A percentile compares a stretch with the other conserved stretches of the same genome.
Evolutionary conservation across 2,797 vertebrate genomes (phyloP).

Genomic region (Phrynocephalus forsythii): DNA sequence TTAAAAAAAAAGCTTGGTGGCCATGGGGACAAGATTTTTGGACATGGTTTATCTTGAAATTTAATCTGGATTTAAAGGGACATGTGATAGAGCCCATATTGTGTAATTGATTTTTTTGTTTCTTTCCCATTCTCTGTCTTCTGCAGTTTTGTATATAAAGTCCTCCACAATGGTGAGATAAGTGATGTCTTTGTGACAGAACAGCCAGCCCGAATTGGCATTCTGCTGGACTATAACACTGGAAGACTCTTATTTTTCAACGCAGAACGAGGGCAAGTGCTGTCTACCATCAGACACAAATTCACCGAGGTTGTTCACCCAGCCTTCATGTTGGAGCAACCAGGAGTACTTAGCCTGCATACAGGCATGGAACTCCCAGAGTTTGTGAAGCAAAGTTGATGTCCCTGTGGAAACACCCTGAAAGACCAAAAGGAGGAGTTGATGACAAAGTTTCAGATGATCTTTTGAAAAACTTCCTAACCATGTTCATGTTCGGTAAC

Average conservation of each 20-base stretch:
- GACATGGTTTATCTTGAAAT: no score
- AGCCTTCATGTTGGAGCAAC: conserved; percentile 87
- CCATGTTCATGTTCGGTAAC: background rate
- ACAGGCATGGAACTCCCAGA: conserved; percentile 86
- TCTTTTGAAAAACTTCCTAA: conserved; percentile 27
- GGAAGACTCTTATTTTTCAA: conserved; percentile 90
- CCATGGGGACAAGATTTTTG: no score
- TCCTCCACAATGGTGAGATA: conserved; percentile 85
- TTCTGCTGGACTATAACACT: conserved; percentile 86
- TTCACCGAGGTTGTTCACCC: conserved; percentile 86
- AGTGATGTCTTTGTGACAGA: conserved; percentile 85
- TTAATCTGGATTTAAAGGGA: no score
- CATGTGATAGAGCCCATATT: no score
- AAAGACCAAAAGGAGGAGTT: conserved; percentile 13
- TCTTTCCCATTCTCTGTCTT: conserved; percentile 50
- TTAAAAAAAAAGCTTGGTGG: no score
- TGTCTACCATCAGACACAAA: conserved; percentile 83
- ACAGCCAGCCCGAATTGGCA: conserved; percentile 82
- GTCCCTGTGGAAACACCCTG: background rate
- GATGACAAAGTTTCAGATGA: conserved; percentile 1
- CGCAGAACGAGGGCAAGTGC: conserved; percentile 85
- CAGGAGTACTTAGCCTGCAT: conserved; percentile 86
- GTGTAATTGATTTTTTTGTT: conserved; percentile 6
- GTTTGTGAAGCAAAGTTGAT: conserved; percentile 85
- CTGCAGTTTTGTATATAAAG: conserved; percentile 86